Percentiles rank a stretch among this genome's conserved stretches.
phyloP scores from a whole-genome alignment of 2,888 invertebrate genomes.

The Allygus modestus region DNA sequence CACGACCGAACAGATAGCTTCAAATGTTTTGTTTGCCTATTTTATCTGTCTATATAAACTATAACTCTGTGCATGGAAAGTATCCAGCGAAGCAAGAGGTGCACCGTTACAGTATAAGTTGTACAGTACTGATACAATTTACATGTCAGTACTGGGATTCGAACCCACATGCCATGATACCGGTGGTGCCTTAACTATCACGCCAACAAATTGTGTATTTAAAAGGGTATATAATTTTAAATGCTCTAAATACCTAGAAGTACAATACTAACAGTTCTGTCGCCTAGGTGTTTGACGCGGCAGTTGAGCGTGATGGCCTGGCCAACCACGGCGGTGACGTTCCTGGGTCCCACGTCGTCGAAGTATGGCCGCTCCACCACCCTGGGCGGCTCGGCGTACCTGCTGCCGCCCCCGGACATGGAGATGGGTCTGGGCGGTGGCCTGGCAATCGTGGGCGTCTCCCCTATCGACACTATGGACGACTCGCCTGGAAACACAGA shows the following conservation, averaged over 20 bases:
- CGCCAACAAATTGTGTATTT: too few relatives aligned
- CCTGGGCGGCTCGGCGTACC: conserved; percentile 58
- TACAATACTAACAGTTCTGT: conserved; percentile 84
- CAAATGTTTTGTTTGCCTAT: too few relatives aligned
- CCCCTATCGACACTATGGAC: conserved; percentile 55
- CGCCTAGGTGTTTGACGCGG: conserved; percentile 91
- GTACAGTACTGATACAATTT: too few relatives aligned
- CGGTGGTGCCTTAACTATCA: too few relatives aligned
- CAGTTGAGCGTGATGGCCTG: conserved; percentile 89
- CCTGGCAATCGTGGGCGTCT: conserved; percentile 47
- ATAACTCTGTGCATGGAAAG: too few relatives aligned
- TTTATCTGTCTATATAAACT: too few relatives aligned
- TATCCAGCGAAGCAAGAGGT: too few relatives aligned
- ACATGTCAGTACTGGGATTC: too few relatives aligned
- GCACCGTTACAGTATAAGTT: too few relatives aligned
- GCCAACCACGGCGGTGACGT: conserved; percentile 90
- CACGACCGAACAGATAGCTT: too few relatives aligned
- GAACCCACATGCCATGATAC: too few relatives aligned
- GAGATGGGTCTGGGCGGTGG: conserved; percentile 58
- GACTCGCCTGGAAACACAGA: conserved; percentile 54
- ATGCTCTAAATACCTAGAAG: conserved; percentile 84
- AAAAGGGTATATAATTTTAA: too few relatives aligned
- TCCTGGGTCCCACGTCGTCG: conserved; percentile 89
- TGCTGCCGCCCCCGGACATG: conserved; percentile 50
- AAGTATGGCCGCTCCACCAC: conserved; percentile 85